Conservation (phyloP, 2,797 vertebrate genomes). For the Enteromius mattozi region DNA sequence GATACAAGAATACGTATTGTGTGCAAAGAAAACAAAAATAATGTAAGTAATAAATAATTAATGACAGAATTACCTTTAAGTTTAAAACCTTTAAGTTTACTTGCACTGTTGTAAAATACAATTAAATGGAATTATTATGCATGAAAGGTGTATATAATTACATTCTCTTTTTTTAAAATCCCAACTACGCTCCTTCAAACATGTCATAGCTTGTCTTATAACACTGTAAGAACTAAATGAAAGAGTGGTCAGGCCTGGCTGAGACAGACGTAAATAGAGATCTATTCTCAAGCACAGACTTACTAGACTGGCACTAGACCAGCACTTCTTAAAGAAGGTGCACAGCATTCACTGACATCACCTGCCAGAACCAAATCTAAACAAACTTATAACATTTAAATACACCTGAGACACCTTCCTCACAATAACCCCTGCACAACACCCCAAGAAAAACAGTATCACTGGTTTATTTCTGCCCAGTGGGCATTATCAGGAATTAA, state of each 20-base stretch:
- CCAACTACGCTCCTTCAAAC: neutral
- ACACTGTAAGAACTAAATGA: neutral
- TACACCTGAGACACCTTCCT: neutral
- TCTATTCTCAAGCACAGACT: constrained; percentile 41
- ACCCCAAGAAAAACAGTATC: neutral
- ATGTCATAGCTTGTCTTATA: constrained; percentile 4
- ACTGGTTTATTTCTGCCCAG: neutral
- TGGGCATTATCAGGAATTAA: neutral
- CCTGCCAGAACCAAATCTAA: constrained; percentile 15
- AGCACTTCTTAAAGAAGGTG: constrained; percentile 40
- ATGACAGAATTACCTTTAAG: neutral
- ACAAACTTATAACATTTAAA: neutral
- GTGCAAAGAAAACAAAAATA: too few relatives aligned
- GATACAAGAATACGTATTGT: neutral
- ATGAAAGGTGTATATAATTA: neutral
- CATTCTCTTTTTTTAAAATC: neutral
- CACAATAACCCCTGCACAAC: neutral
- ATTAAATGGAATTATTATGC: neutral
- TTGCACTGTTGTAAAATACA: neutral
- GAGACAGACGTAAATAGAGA: constrained; percentile 47
- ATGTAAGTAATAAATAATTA: too few relatives aligned
- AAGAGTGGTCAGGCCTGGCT: neutral
- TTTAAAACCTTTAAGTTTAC: neutral
- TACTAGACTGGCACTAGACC: constrained; percentile 47
- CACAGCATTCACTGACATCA: constrained; percentile 37